Evolutionary conservation across 2,113 vertebrate species (phyloP), one percentile per base, ranked within the genome.

Genomic region (Mellivora capensis): DNA sequence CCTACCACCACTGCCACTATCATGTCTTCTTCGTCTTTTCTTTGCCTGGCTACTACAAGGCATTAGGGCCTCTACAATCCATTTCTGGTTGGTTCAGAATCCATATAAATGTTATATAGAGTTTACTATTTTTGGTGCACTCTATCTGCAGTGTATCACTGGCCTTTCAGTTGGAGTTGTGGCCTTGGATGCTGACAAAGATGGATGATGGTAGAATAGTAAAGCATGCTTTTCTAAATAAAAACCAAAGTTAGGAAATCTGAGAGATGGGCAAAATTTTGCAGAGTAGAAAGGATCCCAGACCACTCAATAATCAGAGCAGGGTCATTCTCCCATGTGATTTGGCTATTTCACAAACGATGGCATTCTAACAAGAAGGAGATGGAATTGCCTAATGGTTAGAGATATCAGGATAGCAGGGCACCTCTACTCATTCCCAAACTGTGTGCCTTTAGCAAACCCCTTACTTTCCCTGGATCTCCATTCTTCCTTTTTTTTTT

Each of bases 211-310:
- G 90, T 79, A n/a, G 76, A 98, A 96, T 34, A 96, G 84, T 64
- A 87, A 95, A 97, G 96, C 94, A 91, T 96, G 95, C 72, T 96
- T 97, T 87, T 96, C 88, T 81, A 97, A 98, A 98, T 94, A 94
- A 67, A 96, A 97, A 83, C 62, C 82, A 61, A 95, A 96, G 90
- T 69, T 80, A 85, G 95, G 96, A 97, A 96, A 95, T 97, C 52
- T 74, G 95, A 97, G 93, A 93, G 80, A 93, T 95, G 94, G 89
- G 93, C 77, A 39, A 93, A 39, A 18, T 92, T 95, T 84, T 93
- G 71, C 92, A 71, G 31, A 25, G 64, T 82, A 29, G 49, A 87
- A 91, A 90, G 52, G 17, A 87, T 82, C 69, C 82, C 23, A 84
- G 29, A 31, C 81, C 20, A 59, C 83, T 88, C 12, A 61, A 77